Evolutionary conservation across 2,113 vertebrate genomes (phyloP), one percentile per base, ranked within the genome.

Genomic region (Caracal caracal): DNA sequence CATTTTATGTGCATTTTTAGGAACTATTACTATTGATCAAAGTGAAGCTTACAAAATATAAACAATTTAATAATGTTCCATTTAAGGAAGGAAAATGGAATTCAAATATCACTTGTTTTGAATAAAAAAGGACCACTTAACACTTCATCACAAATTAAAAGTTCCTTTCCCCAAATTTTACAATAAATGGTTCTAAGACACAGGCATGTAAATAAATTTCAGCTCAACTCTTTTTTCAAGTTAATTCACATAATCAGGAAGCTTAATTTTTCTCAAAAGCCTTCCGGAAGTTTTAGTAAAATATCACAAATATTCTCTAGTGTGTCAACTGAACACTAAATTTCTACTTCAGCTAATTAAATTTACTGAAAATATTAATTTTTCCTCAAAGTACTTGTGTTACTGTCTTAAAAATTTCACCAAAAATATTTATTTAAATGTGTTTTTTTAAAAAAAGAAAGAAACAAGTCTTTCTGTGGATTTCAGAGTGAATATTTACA

Each of bases 71-170:
- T 73, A 93, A 59, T 33, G 20, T 76, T 81, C 2, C 15, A 40
- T 59, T 92, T 68, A 53, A 53, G 26, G 17, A 79, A 81, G 40
- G 49, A 94, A 84, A 63, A 70, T 84, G 2, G 37, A 66, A 84
- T 70, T 65, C 49, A 83, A 87, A 75, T 6, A 66, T 82, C 10
- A 65, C 20, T 82, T 73, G 20, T 81, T 86, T 90, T 51, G 94
- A 94, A 68, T 84, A 47, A 80, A 90, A 2, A 94, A 80, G n/a
- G 5, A 84, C 11, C 2, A 90, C 37, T 65, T 93, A 94, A 82
- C 37, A 79, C 6, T 96, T 93, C 70, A 83, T 75, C 81, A 84
- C 17, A 89, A 84, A 22, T 87, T 89, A 92, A 75, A 30, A 87
- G 7, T 1, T 19, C 12, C 1, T 43, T 88, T 97, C 75, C 33